Base-by-base conservation (phyloP, 2,797 vertebrate genomes). In the Pseudochirops corinnae region DNA sequence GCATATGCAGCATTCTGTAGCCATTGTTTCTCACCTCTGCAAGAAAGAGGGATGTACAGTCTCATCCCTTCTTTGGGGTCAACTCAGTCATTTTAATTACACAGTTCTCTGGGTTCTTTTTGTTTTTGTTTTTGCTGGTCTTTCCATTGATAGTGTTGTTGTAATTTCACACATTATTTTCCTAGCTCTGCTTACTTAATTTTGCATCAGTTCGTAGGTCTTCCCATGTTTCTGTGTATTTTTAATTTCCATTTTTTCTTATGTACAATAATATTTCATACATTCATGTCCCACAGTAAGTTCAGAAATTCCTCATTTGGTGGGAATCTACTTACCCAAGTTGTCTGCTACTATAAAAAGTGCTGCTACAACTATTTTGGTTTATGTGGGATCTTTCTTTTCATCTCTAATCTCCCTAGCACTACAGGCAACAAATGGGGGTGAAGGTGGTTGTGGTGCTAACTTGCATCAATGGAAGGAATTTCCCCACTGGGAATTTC, bases 201-300 rank as follows among this genome's bases (percentile, higher is more conserved):
- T 91, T 94, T 87, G 56, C 21, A 62, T 55, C 62, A 29, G 62
- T 6, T 39, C 58, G 82, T 87, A 58, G 16, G 90, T 55, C 91
- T 46, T 60, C 39, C 18, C 24, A 53, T 53, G 52, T 1, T 46
- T 92, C 52, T 90, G 31, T 50, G 92, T 55, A 50, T 94, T 50
- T 4, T 46, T 87, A n/a, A 26, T 92, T 74, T 46, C n/a, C 16
- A 33, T 94, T 90, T 39, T 29, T 94, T 95, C 91, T 92, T 50
- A 31, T 90, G 28, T 21, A 28, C 33, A 74, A 5, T 67, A 57
- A 50, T 56, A 50, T 90, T 93, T 16, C 31, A 60, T 50, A 39
- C 33, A 74, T 31, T 55, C 67, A 11, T 93, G 57, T 55, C 92
- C 58, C 16, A 74, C 57, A 53, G 52, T 91, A 56, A 18, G 24